Base-by-base conservation (phyloP, 37 sponge, comb jelly and placozoan species). In the Eunapius fragilis region DNA sequence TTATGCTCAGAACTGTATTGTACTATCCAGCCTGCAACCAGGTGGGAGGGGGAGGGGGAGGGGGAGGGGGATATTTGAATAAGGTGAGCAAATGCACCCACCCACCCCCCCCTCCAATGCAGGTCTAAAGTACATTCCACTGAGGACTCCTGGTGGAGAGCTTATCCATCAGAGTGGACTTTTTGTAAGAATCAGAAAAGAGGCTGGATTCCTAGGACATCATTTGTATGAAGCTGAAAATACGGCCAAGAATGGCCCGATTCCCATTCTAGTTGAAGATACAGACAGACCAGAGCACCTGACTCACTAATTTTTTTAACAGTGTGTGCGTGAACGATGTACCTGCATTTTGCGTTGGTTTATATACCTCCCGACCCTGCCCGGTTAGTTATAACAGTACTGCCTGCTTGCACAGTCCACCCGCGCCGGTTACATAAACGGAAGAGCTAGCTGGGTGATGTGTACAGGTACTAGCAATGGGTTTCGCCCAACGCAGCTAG, bases 91-190 rank as follows among this genome's bases (percentile, higher is more conserved):
- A n/a, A n/a, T n/a, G n/a, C n/a, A n/a, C n/a, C n/a, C n/a, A n/a
- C n/a, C n/a, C n/a, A n/a, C n/a, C n/a, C n/a, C n/a, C n/a, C n/a
- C n/a, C n/a, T n/a, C 33, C 37, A 6, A 7, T 67, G 10, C 76
- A 91, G 91, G 93, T 32, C 38, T 93, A 30, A 86, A 80, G 73
- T 93, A 78, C 34, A 68, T 93, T 68, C 90, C 91, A 17, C 70
- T 93, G 70, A 83, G 93, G 13, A 89, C 84, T 19, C 35, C 84
- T 72, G 82, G 83, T 33, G 93, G 93, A 3, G 90, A 89, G 69
- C 84, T 86, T 23, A 83, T 89, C 33, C 87, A 86, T 31, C 84
- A 89, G 30, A 83, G 87, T 50, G 93, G 93, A 2, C 82, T 93
- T 45, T 89, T 93, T 80, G 87, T 93, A 0, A 41, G 75, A 2